These are phyloP conservation scores for Tricholaema leucomelas DNA, from an alignment of 2,113 vertebrate genomes.

Conservation along the genomic window DNA sequence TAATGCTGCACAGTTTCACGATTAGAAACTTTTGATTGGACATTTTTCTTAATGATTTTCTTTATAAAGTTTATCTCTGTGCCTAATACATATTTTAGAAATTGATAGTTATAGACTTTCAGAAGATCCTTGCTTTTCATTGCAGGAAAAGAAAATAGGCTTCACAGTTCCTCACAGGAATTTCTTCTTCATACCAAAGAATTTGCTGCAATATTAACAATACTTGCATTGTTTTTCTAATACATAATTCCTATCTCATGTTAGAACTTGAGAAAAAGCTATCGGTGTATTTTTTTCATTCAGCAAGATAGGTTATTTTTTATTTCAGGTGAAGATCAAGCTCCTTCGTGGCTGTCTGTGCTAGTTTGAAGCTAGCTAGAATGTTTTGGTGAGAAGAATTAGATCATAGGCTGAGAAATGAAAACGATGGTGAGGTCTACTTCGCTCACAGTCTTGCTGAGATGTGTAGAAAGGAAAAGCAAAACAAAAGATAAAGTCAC, in stretches of 20 bases:
- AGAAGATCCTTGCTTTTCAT: not conserved
- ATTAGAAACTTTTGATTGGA: not conserved
- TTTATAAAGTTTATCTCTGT: not conserved
- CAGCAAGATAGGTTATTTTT: not conserved
- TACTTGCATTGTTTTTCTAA: not conserved
- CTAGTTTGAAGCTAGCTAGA: too few species aligned
- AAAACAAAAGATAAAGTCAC: too few species aligned
- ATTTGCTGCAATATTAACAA: not conserved
- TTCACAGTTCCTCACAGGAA: not conserved
- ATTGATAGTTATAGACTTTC: not conserved
- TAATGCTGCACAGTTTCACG: not conserved
- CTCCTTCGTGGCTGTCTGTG: slow-evolving; percentile 42
- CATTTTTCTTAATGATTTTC: not conserved
- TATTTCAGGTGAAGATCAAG: slow-evolving; percentile 13
- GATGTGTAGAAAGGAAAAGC: too few species aligned
- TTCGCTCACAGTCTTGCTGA: too few species aligned
- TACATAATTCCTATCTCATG: slow-evolving; percentile 19
- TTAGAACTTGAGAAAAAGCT: not conserved
- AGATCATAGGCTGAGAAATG: too few species aligned
- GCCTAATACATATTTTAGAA: not conserved
- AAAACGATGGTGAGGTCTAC: too few species aligned
- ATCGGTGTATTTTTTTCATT: not conserved
- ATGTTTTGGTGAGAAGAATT: too few species aligned
- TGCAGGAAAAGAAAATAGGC: not conserved
- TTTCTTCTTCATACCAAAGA: not conserved